A percentile compares a stretch with the other conserved stretches of the same genome.
phyloP scores from a whole-genome alignment of 30 jellyfish, hydroid and myxozoan genomes.

The Clytia hemisphaerica region DNA sequence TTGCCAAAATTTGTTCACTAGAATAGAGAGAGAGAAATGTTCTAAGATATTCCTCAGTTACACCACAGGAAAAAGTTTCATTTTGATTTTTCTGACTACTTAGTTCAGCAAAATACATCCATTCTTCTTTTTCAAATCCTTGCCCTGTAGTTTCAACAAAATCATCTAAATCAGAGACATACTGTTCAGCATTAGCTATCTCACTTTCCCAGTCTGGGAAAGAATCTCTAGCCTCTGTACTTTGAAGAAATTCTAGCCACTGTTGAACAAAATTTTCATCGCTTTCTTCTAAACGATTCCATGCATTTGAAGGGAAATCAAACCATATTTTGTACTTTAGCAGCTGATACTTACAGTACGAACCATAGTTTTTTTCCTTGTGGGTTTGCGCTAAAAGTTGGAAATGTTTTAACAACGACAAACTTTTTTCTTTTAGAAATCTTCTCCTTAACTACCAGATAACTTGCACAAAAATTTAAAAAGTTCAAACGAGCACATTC shows the following conservation, averaged over 20 bases:
- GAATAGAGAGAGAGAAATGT: not conserved
- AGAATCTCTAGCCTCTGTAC: slow-evolving; percentile 8
- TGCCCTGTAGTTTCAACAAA: not conserved
- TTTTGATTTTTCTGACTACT: not conserved
- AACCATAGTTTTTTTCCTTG: too few species aligned
- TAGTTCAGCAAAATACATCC: slow-evolving; percentile 46
- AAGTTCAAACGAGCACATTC: too few species aligned
- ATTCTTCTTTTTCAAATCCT: slow-evolving; percentile 28
- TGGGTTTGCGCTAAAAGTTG: too few species aligned
- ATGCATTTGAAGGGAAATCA: too few species aligned
- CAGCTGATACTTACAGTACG: too few species aligned
- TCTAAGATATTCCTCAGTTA: not conserved
- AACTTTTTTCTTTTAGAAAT: too few species aligned
- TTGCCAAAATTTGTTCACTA: not conserved
- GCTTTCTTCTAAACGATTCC: not conserved
- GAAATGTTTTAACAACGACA: too few species aligned
- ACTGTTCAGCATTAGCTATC: slow-evolving; percentile 21
- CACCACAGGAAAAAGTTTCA: too few species aligned
- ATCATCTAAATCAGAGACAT: not conserved
- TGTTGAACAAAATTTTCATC: slow-evolving; percentile 16
- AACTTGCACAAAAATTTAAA: too few species aligned
- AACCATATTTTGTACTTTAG: too few species aligned
- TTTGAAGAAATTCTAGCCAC: slow-evolving; percentile 8
- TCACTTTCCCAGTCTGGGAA: slow-evolving; percentile 44
- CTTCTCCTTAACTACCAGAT: too few species aligned